These are phyloP conservation scores for Scolopax bukidnonensis DNA, from an alignment of 2,797 vertebrate genomes.

Conservation along the genomic window DNA sequence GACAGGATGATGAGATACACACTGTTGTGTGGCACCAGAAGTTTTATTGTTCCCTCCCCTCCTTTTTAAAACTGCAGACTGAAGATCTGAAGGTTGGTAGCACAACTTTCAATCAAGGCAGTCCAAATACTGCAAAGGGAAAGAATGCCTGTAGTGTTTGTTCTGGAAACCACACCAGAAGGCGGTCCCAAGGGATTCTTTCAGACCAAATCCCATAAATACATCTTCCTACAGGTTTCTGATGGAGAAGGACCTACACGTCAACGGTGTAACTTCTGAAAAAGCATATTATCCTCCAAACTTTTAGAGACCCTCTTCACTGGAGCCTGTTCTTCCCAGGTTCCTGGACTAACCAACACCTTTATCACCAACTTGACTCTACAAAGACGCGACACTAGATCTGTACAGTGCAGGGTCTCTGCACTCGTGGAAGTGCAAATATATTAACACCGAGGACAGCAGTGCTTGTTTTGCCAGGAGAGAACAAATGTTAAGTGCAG, in stretches of 20 bases:
- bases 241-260: not conserved
- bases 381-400: not conserved
- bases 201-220: not conserved
- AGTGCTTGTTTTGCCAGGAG: not conserved
- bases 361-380: not conserved
- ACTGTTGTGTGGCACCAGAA: not conserved
- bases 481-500: not conserved
- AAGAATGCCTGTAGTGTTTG: conserved; percentile 5
- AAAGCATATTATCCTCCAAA: not conserved
- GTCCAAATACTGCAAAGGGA: not conserved
- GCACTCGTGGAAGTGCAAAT: not conserved
- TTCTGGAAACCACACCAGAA: not conserved
- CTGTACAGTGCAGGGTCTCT: not conserved
- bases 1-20: not conserved
- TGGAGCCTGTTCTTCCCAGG: not conserved
- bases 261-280: not conserved
- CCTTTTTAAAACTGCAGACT: not conserved
- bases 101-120: not conserved
- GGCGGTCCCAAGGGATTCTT: not conserved
- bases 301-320: not conserved
- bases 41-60: not conserved
- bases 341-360: not conserved
- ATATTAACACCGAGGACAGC: not conserved
- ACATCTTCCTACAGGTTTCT: not conserved
- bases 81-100: not conserved